Conservation (phyloP, 2,797 vertebrate species). For the Netta rufina region DNA sequence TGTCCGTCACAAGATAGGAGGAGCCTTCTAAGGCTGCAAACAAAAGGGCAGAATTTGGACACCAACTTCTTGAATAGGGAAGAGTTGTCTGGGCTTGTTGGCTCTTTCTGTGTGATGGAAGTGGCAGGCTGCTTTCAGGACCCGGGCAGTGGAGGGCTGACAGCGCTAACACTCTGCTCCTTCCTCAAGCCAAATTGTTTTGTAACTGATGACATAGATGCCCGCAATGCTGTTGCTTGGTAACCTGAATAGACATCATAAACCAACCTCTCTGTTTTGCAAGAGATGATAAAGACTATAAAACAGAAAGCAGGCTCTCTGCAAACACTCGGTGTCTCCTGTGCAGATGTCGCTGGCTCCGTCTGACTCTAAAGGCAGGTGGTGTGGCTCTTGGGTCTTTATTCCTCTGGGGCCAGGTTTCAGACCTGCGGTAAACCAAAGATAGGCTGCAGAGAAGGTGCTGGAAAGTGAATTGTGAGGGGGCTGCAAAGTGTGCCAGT, state of each 20-base stretch:
- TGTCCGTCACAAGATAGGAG: background rate
- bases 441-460: background rate
- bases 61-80: background rate
- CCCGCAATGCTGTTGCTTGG: background rate
- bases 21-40: background rate
- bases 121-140: background rate
- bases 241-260: slow-evolving; percentile 1
- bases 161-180: background rate
- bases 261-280: background rate
- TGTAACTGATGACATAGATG: background rate
- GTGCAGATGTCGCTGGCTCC: background rate
- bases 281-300: background rate
- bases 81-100: background rate
- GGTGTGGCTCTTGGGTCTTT: background rate
- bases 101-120: background rate
- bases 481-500: background rate
- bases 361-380: background rate
- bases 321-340: background rate
- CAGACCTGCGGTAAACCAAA: background rate
- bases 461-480: background rate
- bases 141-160: background rate
- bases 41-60: background rate
- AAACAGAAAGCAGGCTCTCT: background rate
- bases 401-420: background rate
- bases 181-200: background rate